These are phyloP conservation scores for Drosophila algonquin DNA, from an alignment of 2,888 invertebrate species.

Conservation along the genomic window DNA sequence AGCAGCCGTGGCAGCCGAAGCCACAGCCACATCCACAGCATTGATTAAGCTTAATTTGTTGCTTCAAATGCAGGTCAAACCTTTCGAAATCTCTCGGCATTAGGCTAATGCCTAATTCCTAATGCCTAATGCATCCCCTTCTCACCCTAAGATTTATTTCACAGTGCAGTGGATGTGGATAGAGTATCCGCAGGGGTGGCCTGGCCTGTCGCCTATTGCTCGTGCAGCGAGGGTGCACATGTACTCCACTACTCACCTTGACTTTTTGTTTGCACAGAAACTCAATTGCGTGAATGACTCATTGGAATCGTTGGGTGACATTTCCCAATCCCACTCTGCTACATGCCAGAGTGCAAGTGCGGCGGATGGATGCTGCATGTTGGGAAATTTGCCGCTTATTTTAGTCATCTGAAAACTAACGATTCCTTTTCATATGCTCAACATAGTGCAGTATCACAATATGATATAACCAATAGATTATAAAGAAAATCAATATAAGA, in stretches of 20 bases:
- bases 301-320: no score
- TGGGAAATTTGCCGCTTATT: no score
- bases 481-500: no score
- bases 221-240: neutral
- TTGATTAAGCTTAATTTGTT: slow-evolving; percentile 57
- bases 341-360: no score
- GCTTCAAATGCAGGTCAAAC: slow-evolving; percentile 57
- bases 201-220: neutral
- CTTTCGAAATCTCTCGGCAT: slow-evolving; percentile 51
- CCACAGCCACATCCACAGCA: slow-evolving; percentile 15
- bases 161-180: neutral
- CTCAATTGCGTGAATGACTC: neutral
- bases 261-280: neutral
- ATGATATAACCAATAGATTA: no score
- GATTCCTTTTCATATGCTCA: no score
- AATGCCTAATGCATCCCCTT: neutral
- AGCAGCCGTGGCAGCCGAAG: neutral
- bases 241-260: neutral
- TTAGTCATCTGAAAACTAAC: no score
- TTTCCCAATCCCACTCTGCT: no score
- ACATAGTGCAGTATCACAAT: no score
- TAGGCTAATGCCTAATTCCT: slow-evolving; percentile 7
- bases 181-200: neutral
- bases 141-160: neutral
- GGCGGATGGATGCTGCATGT: no score